phyloP scores from a whole-genome alignment of 1,140 invertebrate species.

The Oryctes rhinoceros region DNA sequence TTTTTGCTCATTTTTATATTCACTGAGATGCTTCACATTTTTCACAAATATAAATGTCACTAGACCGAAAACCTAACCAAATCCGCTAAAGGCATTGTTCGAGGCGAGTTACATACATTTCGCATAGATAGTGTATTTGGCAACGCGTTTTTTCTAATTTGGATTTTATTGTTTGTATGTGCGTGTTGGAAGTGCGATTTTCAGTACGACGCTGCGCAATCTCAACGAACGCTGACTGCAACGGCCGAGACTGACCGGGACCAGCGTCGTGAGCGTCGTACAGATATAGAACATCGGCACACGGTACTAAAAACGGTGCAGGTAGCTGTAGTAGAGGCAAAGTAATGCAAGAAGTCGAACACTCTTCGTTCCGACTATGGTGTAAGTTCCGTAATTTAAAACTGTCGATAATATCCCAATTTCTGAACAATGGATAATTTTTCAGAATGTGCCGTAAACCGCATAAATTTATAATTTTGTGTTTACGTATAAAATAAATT shows the following conservation, averaged over 20 bases:
- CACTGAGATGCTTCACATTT: slow-evolving; percentile 2
- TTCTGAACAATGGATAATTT: neutral
- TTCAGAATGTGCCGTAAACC: too few species aligned
- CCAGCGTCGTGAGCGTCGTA: slow-evolving; percentile 46
- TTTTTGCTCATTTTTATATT: slow-evolving; percentile 48
- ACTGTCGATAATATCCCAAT: neutral
- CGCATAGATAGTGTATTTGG: neutral
- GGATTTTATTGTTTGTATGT: slow-evolving; percentile 40
- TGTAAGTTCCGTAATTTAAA: slow-evolving; percentile 29
- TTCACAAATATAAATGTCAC: slow-evolving; percentile 20
- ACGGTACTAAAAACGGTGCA: slow-evolving; percentile 47
- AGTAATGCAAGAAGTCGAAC: slow-evolving; percentile 36
- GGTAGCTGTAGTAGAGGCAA: slow-evolving; percentile 30
- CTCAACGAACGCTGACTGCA: slow-evolving; percentile 39
- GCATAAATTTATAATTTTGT: too few species aligned
- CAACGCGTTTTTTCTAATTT: slow-evolving; percentile 31
- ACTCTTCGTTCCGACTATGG: neutral
- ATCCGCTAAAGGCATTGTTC: neutral
- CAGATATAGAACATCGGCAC: slow-evolving; percentile 51
- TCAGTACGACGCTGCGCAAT: slow-evolving; percentile 30
- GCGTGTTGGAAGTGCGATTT: slow-evolving; percentile 33
- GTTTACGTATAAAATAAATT: too few species aligned
- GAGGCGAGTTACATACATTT: neutral
- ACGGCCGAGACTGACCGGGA: slow-evolving; percentile 50
- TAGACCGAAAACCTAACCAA: slow-evolving; percentile 31